Base-by-base conservation (phyloP, 2,113 vertebrate species). In the Hiodon alosoides region DNA sequence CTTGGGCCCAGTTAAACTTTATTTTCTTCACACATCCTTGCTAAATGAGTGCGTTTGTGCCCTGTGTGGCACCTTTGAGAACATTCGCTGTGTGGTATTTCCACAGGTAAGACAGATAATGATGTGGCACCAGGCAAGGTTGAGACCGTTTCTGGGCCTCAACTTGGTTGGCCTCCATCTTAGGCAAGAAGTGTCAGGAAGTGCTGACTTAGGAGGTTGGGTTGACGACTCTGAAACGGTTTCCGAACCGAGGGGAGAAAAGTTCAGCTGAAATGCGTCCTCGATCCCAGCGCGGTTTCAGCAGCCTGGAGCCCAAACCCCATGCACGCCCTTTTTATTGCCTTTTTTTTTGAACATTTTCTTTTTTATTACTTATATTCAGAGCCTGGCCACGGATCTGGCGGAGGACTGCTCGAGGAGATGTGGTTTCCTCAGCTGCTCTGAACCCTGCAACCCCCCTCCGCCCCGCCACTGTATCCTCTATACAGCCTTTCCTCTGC, bases 401-500 rank as follows among this genome's bases (percentile, higher is more conserved):
- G 81, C 81, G 76, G 68, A 3, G 10, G 67, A 84, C 77, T 77
- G 86, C 79, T 80, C 80, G 85, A 88, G 87, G 85, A 87, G 86
- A 87, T 90, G 89, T 16, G 87, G 87, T 88, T 90, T 86, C 80
- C 79, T 80, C 85, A 87, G 86, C 86, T 86, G 86, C 84, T 83
- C 83, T 81, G 85, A 86, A 86, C 82, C 80, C 78, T 81, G 83
- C 81, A 79, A 83, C 80, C 79, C 86, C 58, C 48, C 82, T 84
- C 79, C 73, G 84, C 31, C 31, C 31, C 31, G 31, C 31, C 31
- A 31, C 31, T 31, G 31, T 31, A 31, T 31, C 31, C 31, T 31
- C 31, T 31, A 31, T 2, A 31, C 31, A 31, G 31, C 31, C 31
- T 31, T 31, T 31, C 31, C 31, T 31, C 31, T 31, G 31, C 31